Conservation (phyloP, 2,888 invertebrate species). For the Anthophora plumipes region DNA sequence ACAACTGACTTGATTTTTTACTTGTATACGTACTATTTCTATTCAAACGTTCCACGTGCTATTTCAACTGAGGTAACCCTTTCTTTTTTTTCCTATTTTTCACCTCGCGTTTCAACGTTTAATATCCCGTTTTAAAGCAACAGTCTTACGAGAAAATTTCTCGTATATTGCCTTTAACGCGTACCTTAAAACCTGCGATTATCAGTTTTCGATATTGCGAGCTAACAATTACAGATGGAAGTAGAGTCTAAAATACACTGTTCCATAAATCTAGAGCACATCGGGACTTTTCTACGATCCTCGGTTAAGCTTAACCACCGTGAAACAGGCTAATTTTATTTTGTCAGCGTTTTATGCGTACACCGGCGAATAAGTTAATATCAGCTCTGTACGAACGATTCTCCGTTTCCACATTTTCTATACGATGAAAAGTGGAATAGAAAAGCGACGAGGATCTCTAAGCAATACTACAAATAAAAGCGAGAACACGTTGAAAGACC, state of each 20-base stretch:
- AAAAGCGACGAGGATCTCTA: slow-evolving; percentile 6
- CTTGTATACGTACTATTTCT: background rate
- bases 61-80: background rate
- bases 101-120: slow-evolving; percentile 12
- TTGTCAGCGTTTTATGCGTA: background rate
- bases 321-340: slow-evolving; percentile 16
- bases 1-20: background rate
- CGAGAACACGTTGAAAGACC: slow-evolving; percentile 11
- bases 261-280: slow-evolving; percentile 24
- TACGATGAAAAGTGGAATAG: background rate
- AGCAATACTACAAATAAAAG: slow-evolving; percentile 21
- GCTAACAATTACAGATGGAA: slow-evolving; percentile 17
- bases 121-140: background rate
- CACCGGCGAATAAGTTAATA: slow-evolving; percentile 19
- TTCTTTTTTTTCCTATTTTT: too few species aligned
- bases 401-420: background rate
- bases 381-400: background rate
- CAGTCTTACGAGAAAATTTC: slow-evolving; percentile 8
- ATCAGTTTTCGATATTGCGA: slow-evolving; percentile 19
- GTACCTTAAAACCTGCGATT: background rate
- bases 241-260: background rate
- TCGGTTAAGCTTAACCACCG: slow-evolving; percentile 13
- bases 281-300: background rate
- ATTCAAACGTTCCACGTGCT: background rate
- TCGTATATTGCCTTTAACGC: background rate